Evolutionary conservation across 2,113 vertebrate species (phyloP).

Genomic region (Lynx canadensis): DNA sequence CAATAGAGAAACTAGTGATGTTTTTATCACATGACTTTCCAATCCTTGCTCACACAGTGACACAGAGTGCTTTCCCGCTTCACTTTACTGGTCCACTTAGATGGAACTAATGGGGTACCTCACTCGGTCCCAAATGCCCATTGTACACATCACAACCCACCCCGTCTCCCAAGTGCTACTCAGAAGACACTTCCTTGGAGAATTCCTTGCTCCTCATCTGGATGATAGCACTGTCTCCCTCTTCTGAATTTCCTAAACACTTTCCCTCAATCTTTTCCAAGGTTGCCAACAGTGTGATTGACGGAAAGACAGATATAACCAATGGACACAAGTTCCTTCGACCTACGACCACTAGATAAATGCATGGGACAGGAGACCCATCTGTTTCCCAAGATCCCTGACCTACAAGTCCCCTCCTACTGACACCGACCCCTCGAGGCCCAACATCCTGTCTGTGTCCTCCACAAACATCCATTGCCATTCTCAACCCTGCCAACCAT

Average conservation of each 20-base stretch:
- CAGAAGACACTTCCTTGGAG: not conserved
- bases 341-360: not conserved
- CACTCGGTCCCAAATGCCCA: not conserved
- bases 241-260: not conserved
- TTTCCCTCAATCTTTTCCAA: not conserved
- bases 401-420: not conserved
- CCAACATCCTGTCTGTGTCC: too few relatives aligned
- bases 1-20: not conserved
- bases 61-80: not conserved
- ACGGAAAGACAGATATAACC: not conserved
- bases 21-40: not conserved
- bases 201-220: not conserved
- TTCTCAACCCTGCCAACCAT: too few relatives aligned
- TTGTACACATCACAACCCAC: not conserved
- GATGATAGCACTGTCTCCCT: not conserved
- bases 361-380: not conserved
- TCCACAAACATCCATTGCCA: not conserved
- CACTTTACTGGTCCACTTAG: not conserved
- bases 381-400: not conserved
- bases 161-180: not conserved
- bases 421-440: rapidly evolving
- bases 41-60: not conserved
- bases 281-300: not conserved
- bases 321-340: not conserved
- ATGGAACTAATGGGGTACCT: not conserved